Conservation (phyloP, 2,888 invertebrate genomes). For the Plagiodera versicolora region DNA sequence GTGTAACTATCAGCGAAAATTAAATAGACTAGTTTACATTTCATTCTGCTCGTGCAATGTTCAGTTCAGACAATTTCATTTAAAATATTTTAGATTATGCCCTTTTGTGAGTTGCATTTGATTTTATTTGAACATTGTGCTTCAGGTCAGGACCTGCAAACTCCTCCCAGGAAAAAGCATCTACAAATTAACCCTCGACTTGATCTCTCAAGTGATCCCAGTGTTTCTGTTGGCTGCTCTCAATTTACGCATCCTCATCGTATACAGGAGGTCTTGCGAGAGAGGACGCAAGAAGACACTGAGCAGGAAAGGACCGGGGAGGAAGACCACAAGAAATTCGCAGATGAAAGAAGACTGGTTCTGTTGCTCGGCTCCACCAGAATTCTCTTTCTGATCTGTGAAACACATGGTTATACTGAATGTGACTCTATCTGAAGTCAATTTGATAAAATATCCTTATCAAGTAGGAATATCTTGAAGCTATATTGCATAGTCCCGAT, state of each 20-base stretch:
- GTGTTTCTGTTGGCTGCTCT: slow-evolving; percentile 66
- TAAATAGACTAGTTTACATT: too few species aligned
- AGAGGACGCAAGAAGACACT: slow-evolving; percentile 67
- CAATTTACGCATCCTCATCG: slow-evolving; percentile 68
- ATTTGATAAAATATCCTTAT: slow-evolving; percentile 64
- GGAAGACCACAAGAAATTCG: slow-evolving; percentile 67
- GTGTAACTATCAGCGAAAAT: too few species aligned
- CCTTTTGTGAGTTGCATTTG: too few species aligned
- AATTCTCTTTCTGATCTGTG: slow-evolving; percentile 68
- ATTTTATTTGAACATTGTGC: not conserved
- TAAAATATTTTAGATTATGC: too few species aligned
- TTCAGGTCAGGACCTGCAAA: slow-evolving; percentile 56
- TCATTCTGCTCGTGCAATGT: too few species aligned
- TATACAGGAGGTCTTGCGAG: slow-evolving; percentile 66
- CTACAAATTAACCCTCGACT: slow-evolving; percentile 66
- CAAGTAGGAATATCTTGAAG: slow-evolving; percentile 56
- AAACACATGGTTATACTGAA: slow-evolving; percentile 73
- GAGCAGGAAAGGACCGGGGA: slow-evolving; percentile 61
- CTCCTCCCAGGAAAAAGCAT: slow-evolving; percentile 57
- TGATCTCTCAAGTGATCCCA: slow-evolving; percentile 69
- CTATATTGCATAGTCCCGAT: too few species aligned
- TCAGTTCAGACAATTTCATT: too few species aligned
- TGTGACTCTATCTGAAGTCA: slow-evolving; percentile 66
- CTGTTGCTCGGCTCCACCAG: slow-evolving; percentile 68
- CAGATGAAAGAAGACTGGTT: slow-evolving; percentile 68